Evolutionary conservation across 1,140 invertebrate genomes (phyloP).

Genomic region (Linepithema humile): DNA sequence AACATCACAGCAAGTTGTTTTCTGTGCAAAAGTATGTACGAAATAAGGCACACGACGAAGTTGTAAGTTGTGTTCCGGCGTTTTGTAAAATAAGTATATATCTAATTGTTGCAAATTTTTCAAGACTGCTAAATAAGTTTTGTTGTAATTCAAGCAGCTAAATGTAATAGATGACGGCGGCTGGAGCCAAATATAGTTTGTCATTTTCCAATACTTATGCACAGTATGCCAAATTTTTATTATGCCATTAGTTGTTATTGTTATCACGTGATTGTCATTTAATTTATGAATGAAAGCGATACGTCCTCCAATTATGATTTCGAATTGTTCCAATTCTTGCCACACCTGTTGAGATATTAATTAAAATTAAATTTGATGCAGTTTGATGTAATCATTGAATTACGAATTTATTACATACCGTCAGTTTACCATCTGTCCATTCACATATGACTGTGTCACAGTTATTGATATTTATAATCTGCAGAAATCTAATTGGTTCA

Average conservation of each 20-base stretch:
- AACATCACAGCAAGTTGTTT: constrained; percentile 77
- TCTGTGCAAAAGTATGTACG: constrained; percentile 51
- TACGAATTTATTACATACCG: constrained; percentile 60
- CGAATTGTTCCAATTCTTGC: constrained; percentile 41
- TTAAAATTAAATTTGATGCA: not conserved
- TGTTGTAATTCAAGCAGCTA: constrained; percentile 73
- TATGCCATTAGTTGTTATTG: constrained; percentile 71
- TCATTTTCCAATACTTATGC: constrained; percentile 64
- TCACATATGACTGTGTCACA: constrained; percentile 70
- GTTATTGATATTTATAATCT: constrained; percentile 66
- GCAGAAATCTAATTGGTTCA: constrained; percentile 66
- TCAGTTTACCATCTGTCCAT: constrained; percentile 66
- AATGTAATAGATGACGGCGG: constrained; percentile 59
- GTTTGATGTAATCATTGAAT: not conserved
- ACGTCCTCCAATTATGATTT: constrained; percentile 63
- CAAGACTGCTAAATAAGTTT: constrained; percentile 74
- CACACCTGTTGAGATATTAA: constrained; percentile 60
- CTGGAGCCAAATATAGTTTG: constrained; percentile 36
- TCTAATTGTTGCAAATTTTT: constrained; percentile 54
- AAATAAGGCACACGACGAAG: constrained; percentile 8
- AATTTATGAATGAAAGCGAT: constrained; percentile 74
- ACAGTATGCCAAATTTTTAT: constrained; percentile 74
- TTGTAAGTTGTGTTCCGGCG: not conserved
- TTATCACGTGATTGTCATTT: constrained; percentile 67
- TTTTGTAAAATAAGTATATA: constrained; percentile 49